Evolutionary conservation across 2,113 vertebrate genomes (phyloP), one percentile per base, ranked within the genome.

Genomic region (Entelurus aequoreus): DNA sequence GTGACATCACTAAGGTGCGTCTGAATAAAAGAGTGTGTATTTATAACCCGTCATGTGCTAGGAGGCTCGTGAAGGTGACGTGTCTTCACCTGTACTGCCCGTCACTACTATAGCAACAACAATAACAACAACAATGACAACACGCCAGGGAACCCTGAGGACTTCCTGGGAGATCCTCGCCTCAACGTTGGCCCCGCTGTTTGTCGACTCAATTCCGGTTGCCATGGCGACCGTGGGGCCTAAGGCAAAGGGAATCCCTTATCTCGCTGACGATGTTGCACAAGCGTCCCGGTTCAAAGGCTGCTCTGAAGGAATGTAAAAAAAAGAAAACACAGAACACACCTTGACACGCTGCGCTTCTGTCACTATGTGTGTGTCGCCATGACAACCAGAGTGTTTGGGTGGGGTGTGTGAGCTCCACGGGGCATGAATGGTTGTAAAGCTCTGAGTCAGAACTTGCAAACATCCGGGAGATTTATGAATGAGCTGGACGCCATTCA

Each of bases 181-280:
- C 66, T 12, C 4, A 70, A 87, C 83, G 65, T 79, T 63, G 71
- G 63, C 74, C 84, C 38, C 84, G 77, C 74, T 93, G 86, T 89
- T 92, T 94, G 84, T 89, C 85, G 74, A 78, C 73, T 88, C 79
- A 3, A 87, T 82, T 82, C 87, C 86, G 82, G 89, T 93, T 86
- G 69, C 83, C 71, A 40, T 60, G 86, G 85, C 72, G 69, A 92
- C 87, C 35, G 65, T 6, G n/a, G n/a, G 9, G 15, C n/a, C n/a
- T 49, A n/a, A 1, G 55, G 40, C n/a, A 75, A 78, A 89, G 86
- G 88, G 88, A 92, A 71, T 69, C 86, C 86, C 89, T 66, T 86
- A 81, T 84, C 83, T 84, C 78, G 53, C 76, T 85, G 83, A 82
- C 76, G 83, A 74, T 63, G 61, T 69, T 74, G 71, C 72, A 84